phyloP scores from a whole-genome alignment of 2,797 vertebrate species.

The Cottoperca gobio region DNA sequence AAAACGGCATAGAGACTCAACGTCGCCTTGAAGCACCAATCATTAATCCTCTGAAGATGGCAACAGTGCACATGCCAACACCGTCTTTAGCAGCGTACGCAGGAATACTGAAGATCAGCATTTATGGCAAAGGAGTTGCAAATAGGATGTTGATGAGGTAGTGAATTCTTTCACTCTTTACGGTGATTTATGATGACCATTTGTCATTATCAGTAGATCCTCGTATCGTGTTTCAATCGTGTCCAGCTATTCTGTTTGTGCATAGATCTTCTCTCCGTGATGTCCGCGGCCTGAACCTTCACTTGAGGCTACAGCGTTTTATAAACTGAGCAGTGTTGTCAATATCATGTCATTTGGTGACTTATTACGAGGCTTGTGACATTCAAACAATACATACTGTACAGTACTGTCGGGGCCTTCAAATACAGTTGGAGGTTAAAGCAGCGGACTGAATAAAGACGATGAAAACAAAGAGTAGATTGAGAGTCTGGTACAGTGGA shows the following conservation, averaged over 20 bases:
- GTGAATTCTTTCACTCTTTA: not conserved
- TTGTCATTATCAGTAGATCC: conserved; percentile 51
- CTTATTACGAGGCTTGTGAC: conserved; percentile 50
- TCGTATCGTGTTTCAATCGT: conserved; percentile 44
- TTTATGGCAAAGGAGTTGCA: conserved; percentile 28
- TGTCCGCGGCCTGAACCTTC: conserved; percentile 38
- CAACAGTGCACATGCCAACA: conserved; percentile 16
- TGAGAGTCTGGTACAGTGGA: conserved; percentile 79
- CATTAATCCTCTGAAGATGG: conserved; percentile 47
- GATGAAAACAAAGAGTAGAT: conserved; percentile 79
- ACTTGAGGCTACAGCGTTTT: conserved; percentile 22
- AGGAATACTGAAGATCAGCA: conserved; percentile 25
- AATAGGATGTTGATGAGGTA: conserved; percentile 25
- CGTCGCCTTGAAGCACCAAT: conserved; percentile 44
- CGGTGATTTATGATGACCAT: conserved; percentile 48
- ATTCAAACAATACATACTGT: conserved; percentile 69
- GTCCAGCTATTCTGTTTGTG: conserved; percentile 24
- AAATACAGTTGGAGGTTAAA: conserved; percentile 63
- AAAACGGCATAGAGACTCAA: conserved; percentile 11
- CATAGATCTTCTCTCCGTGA: conserved; percentile 42
- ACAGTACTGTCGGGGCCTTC: conserved; percentile 54
- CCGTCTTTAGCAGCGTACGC: conserved; percentile 11
- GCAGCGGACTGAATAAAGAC: conserved; percentile 65
- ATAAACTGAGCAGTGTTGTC: conserved; percentile 57
- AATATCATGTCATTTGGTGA: conserved; percentile 58